phyloP scores from a whole-genome alignment of 2,888 invertebrate species.

The Calliopum simillimum region DNA sequence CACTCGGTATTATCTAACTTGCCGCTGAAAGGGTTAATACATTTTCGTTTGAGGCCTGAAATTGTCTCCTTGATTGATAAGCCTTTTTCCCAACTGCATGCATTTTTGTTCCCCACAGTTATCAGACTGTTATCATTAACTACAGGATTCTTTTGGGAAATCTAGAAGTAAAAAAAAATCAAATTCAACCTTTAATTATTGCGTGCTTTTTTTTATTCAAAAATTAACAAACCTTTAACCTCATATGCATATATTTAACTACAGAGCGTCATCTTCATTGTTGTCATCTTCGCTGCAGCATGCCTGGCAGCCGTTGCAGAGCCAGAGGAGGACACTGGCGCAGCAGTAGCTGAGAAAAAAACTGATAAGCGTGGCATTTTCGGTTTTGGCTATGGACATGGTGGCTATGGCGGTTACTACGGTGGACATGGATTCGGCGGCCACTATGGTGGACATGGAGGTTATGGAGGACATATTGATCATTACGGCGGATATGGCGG shows the following conservation, averaged over 20 bases:
- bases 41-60: too few relatives aligned
- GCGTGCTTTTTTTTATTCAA: not conserved
- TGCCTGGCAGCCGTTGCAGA: constrained; percentile 42
- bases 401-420: constrained; percentile 12
- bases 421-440: constrained; percentile 30
- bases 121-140: too few relatives aligned
- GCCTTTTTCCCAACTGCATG: too few relatives aligned
- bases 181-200: too few relatives aligned
- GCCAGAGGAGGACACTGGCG: constrained; percentile 37
- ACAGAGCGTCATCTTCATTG: constrained; percentile 46
- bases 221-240: not conserved
- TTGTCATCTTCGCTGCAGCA: constrained; percentile 42
- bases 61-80: too few relatives aligned
- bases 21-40: too few relatives aligned
- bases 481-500: constrained; percentile 42
- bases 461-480: constrained; percentile 32
- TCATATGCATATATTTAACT: constrained; percentile 7
- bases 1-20: too few relatives aligned
- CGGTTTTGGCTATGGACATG: constrained; percentile 47
- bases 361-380: constrained; percentile 49
- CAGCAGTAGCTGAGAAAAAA: constrained; percentile 44
- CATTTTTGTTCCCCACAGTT: too few relatives aligned
- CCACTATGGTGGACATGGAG: constrained; percentile 33
- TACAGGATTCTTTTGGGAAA: too few relatives aligned
- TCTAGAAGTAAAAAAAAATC: too few relatives aligned